Percentiles rank a stretch among this genome's conserved stretches.
Conservation (phyloP, 2,888 invertebrate species). For the Steinernema hermaphroditum region DNA sequence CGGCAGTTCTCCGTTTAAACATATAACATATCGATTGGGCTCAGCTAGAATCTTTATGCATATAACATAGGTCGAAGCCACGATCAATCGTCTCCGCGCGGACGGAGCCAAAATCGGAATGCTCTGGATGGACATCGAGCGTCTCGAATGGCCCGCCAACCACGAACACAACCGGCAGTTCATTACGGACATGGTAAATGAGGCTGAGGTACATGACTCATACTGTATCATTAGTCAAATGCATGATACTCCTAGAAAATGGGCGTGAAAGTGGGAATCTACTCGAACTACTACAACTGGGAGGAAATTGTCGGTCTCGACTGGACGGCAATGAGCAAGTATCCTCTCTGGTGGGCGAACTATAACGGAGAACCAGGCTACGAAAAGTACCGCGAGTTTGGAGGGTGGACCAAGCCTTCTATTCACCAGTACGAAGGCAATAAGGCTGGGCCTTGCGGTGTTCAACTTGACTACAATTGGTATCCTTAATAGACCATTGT, state of each 20-base stretch:
- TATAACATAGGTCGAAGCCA: slow-evolving; percentile 8
- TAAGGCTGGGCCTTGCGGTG: slow-evolving; percentile 18
- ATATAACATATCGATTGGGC: no score
- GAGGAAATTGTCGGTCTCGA: slow-evolving; percentile 48
- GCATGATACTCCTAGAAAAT: no score
- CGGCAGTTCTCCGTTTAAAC: no score
- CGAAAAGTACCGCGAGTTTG: neutral
- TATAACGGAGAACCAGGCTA: slow-evolving; percentile 41
- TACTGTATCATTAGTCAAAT: no score
- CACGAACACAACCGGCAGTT: slow-evolving; percentile 44
- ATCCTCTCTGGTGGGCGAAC: slow-evolving; percentile 50
- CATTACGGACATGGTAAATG: slow-evolving; percentile 41
- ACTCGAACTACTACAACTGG: slow-evolving; percentile 51
- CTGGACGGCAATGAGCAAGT: slow-evolving; percentile 39
- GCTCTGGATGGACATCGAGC: slow-evolving; percentile 50
- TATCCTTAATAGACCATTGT: no score
- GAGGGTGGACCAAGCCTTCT: slow-evolving; percentile 32
- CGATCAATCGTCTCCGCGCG: neutral
- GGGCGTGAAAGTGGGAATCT: slow-evolving; percentile 43
- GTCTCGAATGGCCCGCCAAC: slow-evolving; percentile 46
- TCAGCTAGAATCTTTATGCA: no score
- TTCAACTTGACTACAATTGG: slow-evolving; percentile 25
- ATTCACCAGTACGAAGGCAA: slow-evolving; percentile 30
- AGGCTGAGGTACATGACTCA: slow-evolving; percentile 21
- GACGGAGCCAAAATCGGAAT: slow-evolving; percentile 37